A percentile compares a stretch with the other conserved stretches of the same genome.
phyloP scores from a whole-genome alignment of 1,140 invertebrate species.

The Archivesica marissinica region DNA sequence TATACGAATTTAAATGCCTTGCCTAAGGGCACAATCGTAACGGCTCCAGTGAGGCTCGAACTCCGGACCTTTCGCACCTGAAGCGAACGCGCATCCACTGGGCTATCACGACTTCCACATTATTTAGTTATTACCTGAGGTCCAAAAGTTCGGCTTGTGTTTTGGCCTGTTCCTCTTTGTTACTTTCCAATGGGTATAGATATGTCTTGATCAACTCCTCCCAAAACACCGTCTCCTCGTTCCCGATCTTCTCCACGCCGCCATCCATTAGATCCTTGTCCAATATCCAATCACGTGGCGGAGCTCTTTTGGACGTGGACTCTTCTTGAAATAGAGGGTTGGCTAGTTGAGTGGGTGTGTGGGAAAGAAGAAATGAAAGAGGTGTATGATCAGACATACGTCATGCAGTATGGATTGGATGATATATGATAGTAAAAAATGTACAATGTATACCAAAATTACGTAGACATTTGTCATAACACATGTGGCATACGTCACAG shows the following conservation, averaged over 20 bases:
- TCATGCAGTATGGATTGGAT: neutral
- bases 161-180: conserved; percentile 71
- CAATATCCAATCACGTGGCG: conserved; percentile 29
- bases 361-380: neutral
- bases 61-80: too few relatives aligned
- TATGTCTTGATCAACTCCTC: conserved; percentile 73
- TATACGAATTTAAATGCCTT: too few relatives aligned
- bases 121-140: too few relatives aligned
- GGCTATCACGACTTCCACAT: too few relatives aligned
- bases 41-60: too few relatives aligned
- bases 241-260: conserved; percentile 87
- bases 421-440: neutral
- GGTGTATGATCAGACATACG: neutral
- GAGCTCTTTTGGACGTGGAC: conserved; percentile 4
- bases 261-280: conserved; percentile 65
- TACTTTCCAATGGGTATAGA: conserved; percentile 74
- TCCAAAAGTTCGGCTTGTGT: conserved; percentile 93
- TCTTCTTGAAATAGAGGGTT: conserved; percentile 64
- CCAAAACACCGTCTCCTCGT: conserved; percentile 71
- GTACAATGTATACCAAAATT: too few relatives aligned
- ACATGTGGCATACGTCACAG: too few relatives aligned
- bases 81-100: too few relatives aligned
- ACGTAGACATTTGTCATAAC: too few relatives aligned
- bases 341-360: neutral
- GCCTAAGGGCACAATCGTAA: too few relatives aligned